A percentile compares a stretch with the other conserved stretches of the same genome.
phyloP scores from a whole-genome alignment of 2,888 invertebrate genomes.

The Archaeoteleia sp. region DNA sequence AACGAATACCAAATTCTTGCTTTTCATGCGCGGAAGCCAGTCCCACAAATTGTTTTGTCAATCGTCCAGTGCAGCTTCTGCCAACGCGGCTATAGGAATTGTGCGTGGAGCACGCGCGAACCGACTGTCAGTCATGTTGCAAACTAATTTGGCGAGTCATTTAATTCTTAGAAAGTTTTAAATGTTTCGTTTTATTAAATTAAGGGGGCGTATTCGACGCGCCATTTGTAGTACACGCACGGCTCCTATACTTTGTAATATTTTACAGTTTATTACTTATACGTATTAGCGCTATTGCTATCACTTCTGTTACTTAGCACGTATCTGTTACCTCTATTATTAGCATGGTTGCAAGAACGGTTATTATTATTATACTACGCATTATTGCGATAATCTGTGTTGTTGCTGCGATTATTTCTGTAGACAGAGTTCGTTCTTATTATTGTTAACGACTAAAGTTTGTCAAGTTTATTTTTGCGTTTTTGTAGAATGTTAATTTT shows the following conservation, averaged over 20 bases:
- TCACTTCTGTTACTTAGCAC: constrained; percentile 42
- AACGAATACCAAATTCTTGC: constrained; percentile 2
- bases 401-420: constrained; percentile 36
- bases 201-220: too few species aligned
- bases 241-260: neutral
- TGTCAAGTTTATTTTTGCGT: constrained; percentile 19
- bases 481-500: constrained; percentile 29
- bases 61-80: neutral
- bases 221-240: too few species aligned
- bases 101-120: too few species aligned
- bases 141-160: too few species aligned
- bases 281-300: constrained; percentile 21
- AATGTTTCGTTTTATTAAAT: too few species aligned
- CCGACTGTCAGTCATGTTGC: too few species aligned
- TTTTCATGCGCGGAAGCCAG: neutral
- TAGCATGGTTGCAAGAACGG: constrained; percentile 16
- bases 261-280: constrained; percentile 29
- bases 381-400: constrained; percentile 39
- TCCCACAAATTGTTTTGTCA: constrained; percentile 1
- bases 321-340: constrained; percentile 39
- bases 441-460: constrained; percentile 30
- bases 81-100: neutral
- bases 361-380: constrained; percentile 34
- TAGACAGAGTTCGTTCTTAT: constrained; percentile 32
- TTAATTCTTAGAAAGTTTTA: too few species aligned